Percentiles rank a stretch among this genome's conserved stretches.
Conservation (phyloP, 2,797 vertebrate genomes). For the Mormyrus proboscirostris region DNA sequence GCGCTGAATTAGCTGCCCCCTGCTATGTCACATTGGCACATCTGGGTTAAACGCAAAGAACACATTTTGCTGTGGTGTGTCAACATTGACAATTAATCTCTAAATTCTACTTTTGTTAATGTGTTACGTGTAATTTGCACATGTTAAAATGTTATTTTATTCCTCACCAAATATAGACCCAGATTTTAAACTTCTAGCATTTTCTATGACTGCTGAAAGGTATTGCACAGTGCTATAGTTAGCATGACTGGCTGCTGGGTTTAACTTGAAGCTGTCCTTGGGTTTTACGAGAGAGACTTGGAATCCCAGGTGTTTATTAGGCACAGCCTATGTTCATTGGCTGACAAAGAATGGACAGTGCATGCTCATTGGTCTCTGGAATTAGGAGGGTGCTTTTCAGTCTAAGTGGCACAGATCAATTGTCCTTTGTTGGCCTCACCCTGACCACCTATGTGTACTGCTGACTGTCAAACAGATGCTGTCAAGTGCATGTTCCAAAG, state of each 20-base stretch:
- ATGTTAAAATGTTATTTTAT: background rate
- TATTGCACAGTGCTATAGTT: background rate
- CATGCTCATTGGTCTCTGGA: background rate
- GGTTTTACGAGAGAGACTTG: background rate
- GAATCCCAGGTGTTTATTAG: background rate
- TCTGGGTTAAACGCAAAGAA: too few relatives aligned
- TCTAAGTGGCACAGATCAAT: background rate
- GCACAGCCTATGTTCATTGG: background rate
- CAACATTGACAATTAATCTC: too few relatives aligned
- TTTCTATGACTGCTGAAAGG: background rate
- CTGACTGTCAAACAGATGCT: background rate
- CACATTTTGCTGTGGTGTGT: too few relatives aligned
- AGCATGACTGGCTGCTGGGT: background rate
- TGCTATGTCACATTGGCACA: too few relatives aligned
- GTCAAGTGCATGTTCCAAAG: background rate
- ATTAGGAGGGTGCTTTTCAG: background rate
- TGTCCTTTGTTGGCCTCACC: background rate
- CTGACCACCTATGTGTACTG: background rate
- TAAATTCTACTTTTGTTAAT: background rate
- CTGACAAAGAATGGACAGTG: background rate
- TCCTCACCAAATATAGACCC: background rate
- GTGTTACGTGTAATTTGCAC: background rate
- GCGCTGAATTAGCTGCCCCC: too few relatives aligned
- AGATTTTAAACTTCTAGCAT: background rate
- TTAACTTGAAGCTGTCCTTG: background rate